Evolutionary conservation across 2,113 vertebrate genomes (phyloP).

Genomic region (Cardinalis cardinalis): DNA sequence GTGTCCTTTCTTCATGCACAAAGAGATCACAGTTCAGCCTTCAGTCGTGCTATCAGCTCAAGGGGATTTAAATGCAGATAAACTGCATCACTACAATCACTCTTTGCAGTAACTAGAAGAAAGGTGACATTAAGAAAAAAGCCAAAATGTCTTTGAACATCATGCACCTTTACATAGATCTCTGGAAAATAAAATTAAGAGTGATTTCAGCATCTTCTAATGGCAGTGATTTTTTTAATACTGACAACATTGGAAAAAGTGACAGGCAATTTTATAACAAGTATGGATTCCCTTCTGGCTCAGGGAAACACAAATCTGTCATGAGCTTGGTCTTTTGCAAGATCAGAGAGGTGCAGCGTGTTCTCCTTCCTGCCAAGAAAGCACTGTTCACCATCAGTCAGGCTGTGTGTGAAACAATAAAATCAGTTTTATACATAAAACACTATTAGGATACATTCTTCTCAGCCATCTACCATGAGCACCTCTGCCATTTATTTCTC

Average conservation of each 20-base stretch:
- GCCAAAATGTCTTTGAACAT: not conserved
- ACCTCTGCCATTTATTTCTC: not conserved
- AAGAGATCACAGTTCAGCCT: constrained; percentile 6
- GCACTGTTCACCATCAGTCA: not conserved
- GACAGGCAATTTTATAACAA: not conserved
- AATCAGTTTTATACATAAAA: not conserved
- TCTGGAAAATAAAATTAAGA: not conserved
- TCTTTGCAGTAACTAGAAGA: not conserved
- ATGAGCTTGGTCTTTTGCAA: not conserved
- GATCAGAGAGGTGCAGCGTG: not conserved
- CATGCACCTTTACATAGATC: not conserved
- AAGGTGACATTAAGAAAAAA: not conserved
- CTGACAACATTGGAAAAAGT: not conserved
- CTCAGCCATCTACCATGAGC: not conserved
- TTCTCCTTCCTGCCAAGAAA: not conserved
- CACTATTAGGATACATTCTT: not conserved
- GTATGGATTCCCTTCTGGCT: not conserved
- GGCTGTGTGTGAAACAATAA: not conserved
- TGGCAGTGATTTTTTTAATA: not conserved
- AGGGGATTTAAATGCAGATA: not conserved
- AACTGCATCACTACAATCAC: not conserved
- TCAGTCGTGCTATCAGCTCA: not conserved
- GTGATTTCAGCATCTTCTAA: not conserved
- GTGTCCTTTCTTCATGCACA: constrained; percentile 4
- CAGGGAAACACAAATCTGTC: not conserved